phyloP scores from a whole-genome alignment of 1,140 invertebrate species.

The Bombyx mandarina region DNA sequence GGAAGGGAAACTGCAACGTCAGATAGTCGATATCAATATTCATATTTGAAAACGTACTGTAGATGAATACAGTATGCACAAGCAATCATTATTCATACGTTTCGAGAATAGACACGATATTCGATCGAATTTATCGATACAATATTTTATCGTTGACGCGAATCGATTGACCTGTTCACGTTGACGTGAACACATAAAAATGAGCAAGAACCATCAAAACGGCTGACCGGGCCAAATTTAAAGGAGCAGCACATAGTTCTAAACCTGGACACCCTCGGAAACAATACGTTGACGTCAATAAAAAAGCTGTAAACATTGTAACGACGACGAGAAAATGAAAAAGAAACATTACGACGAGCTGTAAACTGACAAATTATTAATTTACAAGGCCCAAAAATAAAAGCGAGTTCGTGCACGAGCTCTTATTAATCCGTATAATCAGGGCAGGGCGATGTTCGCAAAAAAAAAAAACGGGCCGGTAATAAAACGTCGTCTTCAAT shows the following conservation, averaged over 20 bases:
- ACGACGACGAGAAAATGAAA: conserved; percentile 21
- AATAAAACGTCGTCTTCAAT: conserved; percentile 18
- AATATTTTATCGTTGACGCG: no score
- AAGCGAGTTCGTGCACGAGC: conserved; percentile 13
- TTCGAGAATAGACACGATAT: no score
- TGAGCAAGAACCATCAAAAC: no score
- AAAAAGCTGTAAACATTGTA: conserved; percentile 20
- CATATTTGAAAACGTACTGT: no score
- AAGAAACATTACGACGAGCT: conserved; percentile 17
- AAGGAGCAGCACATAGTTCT: neutral
- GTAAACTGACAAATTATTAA: conserved; percentile 30
- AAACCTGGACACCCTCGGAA: neutral
- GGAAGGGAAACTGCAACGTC: no score
- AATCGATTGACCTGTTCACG: no score
- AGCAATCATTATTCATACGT: no score
- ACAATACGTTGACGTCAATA: conserved; percentile 9
- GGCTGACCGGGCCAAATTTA: no score
- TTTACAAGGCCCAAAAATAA: conserved; percentile 28
- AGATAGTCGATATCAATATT: no score
- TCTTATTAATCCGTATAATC: conserved; percentile 24
- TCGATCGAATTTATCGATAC: no score
- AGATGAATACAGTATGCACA: no score
- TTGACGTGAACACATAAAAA: no score
- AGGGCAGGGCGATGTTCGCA: conserved; percentile 6
- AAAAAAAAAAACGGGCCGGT: conserved; percentile 9